phyloP scores from a whole-genome alignment of 2,113 vertebrate species.

The Cisticola juncidis region DNA sequence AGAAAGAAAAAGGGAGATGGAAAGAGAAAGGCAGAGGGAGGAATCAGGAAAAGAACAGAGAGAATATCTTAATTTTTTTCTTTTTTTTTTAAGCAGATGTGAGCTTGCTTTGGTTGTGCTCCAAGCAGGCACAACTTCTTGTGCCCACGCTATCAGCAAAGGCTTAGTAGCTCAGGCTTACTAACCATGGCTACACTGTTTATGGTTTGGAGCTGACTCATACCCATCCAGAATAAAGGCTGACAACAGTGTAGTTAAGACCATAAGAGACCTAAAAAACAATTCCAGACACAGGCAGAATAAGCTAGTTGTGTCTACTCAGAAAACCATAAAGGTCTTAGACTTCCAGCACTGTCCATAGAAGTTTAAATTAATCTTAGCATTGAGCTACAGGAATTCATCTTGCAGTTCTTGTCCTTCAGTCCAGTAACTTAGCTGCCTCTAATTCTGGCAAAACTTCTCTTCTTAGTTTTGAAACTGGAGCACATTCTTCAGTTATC shows the following conservation, averaged over 20 bases:
- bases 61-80: background rate
- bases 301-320: background rate
- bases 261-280: background rate
- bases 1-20: background rate
- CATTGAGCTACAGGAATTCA: background rate
- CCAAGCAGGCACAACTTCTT: conserved; percentile 25
- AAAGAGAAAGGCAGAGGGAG: background rate
- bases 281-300: background rate
- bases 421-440: background rate
- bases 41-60: background rate
- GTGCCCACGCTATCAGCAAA: conserved; percentile 11
- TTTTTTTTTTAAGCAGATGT: background rate
- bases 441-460: background rate
- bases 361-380: background rate
- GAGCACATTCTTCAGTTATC: background rate
- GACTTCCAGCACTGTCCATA: background rate
- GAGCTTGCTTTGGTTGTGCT: conserved; percentile 10
- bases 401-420: background rate
- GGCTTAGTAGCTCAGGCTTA: conserved; percentile 13
- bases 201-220: conserved; percentile 44
- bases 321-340: background rate
- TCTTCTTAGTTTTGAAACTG: background rate
- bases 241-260: background rate
- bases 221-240: background rate
- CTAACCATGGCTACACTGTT: conserved; percentile 56